Percentiles rank a stretch among this genome's conserved stretches.
phyloP scores from a whole-genome alignment of 2,888 invertebrate species.

The Drosophila quinaria region DNA sequence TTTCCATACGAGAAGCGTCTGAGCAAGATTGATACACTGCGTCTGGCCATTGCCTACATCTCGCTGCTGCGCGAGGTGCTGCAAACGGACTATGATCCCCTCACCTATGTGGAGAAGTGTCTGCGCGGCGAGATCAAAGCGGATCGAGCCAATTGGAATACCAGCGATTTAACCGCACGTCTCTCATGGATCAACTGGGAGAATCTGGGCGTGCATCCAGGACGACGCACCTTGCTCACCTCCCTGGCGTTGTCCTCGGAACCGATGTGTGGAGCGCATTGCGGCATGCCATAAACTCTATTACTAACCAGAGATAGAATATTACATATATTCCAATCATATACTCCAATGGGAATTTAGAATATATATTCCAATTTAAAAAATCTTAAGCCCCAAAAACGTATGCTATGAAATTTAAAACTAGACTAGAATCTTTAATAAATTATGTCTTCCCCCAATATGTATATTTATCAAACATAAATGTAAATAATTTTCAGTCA shows the following conservation, averaged over 20 bases:
- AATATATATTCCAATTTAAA: background rate
- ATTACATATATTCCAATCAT: constrained; percentile 27
- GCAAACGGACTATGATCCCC: constrained; percentile 94
- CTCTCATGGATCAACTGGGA: constrained; percentile 99
- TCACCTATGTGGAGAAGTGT: constrained; percentile 97
- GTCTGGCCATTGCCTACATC: constrained; percentile 98
- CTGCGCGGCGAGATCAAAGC: constrained; percentile 95
- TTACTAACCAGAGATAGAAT: background rate
- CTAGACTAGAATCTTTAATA: background rate
- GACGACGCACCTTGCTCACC: constrained; percentile 92
- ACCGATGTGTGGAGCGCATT: constrained; percentile 85
- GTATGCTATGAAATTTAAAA: constrained; percentile 31
- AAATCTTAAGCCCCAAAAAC: constrained; percentile 18
- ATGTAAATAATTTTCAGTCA: background rate
- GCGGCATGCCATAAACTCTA: constrained; percentile 65
- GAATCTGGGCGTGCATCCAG: constrained; percentile 97
- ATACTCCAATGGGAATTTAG: background rate
- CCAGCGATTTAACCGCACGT: constrained; percentile 98
- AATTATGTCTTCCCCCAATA: constrained; percentile 22
- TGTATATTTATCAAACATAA: background rate
- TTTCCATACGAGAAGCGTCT: constrained; percentile 99
- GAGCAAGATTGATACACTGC: constrained; percentile 98
- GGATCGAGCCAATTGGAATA: constrained; percentile 97
- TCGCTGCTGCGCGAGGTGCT: constrained; percentile 95
- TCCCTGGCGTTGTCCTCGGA: constrained; percentile 93